Evolutionary conservation across 2,797 vertebrate genomes (phyloP), one percentile per base, ranked within the genome.

Genomic region (Mormyrops attenuatus): DNA sequence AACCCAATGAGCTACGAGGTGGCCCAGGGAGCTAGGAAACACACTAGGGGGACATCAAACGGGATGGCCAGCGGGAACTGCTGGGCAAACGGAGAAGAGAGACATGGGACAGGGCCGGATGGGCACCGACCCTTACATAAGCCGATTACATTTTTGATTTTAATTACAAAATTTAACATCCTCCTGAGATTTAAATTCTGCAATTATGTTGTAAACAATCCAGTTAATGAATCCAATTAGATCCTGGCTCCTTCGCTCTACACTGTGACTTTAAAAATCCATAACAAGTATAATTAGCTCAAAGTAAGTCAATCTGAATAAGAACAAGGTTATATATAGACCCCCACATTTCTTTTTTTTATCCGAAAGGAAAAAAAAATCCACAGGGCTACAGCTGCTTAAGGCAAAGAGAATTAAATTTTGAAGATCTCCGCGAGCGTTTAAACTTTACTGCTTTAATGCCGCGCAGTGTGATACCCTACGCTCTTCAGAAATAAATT

Each of bases 151-250:
- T 63, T 47, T 77, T 26, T 47, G 22, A 55, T 52, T 89, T 87
- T 55, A 87, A 55, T 87, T 55, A 87, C 50, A 57, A 38, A 87
- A 38, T 11, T 20, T 57, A 41, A 55, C 26, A 87, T 53, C 30
- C 26, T 55, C 50, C n/a, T 26, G 50, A 55, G 50, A 52, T 63
- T 50, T 60, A 85, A 66, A 49, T 66, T 85, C n/a, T 50, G 20
- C 38, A 63, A 63, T 49, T 80, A 20, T 44, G 38, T 80, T 80
- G 30, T 47, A 60, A 60, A 85, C 53, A 89, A 47, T 89, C 26
- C 55, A 85, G 77, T 89, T 85, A 63, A 89, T 89, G 38, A 49
- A 26, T 66, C 41, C 49, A 84, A 50, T 89, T 85, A 49, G 88
- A 84, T n/a, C 3, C 22, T 49, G 53, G 44, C 52, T 89, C 15